Evolutionary conservation across 92 coral and sea anemone species (phyloP).

Genomic region (Palythoa heliodiscus): DNA sequence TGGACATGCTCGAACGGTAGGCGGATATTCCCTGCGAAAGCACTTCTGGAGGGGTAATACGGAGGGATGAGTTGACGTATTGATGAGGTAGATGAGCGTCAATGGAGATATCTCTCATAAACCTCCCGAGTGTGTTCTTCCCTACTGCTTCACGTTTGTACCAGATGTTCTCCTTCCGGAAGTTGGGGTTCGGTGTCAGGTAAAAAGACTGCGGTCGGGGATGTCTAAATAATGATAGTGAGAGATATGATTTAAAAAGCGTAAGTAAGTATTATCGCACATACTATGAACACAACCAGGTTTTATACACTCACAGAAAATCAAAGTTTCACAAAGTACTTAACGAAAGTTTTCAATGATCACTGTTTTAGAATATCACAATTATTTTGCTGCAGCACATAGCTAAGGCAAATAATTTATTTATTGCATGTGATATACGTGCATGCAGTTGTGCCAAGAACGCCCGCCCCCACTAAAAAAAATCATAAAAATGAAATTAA

Average conservation of each 20-base stretch:
- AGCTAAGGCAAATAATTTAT: too few species aligned
- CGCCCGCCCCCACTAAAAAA: too few species aligned
- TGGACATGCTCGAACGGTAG: conserved; percentile 8
- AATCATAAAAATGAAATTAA: too few species aligned
- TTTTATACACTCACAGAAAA: too few species aligned
- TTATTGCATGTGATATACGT: too few species aligned
- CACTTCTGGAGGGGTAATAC: conserved; percentile 79
- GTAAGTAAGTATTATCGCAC: neutral
- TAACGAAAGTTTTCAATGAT: too few species aligned
- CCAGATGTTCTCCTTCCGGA: conserved; percentile 73
- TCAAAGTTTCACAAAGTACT: too few species aligned
- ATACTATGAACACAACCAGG: neutral
- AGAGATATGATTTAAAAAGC: neutral
- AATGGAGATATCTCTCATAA: conserved; percentile 78
- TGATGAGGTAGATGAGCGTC: conserved; percentile 66
- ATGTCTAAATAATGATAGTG: conserved; percentile 28
- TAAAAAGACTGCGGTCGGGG: conserved; percentile 71
- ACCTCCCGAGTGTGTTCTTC: conserved; percentile 67
- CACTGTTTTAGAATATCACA: too few species aligned
- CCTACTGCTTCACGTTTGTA: conserved; percentile 81
- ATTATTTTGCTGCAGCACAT: too few species aligned
- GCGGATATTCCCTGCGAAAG: conserved; percentile 74
- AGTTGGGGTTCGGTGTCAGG: conserved; percentile 81
- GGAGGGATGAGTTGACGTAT: conserved; percentile 75
- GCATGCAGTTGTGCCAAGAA: too few species aligned